These are phyloP conservation scores for Parauchenoglanis ngamensis DNA, from an alignment of 2,797 vertebrate genomes.

Conservation along the genomic window DNA sequence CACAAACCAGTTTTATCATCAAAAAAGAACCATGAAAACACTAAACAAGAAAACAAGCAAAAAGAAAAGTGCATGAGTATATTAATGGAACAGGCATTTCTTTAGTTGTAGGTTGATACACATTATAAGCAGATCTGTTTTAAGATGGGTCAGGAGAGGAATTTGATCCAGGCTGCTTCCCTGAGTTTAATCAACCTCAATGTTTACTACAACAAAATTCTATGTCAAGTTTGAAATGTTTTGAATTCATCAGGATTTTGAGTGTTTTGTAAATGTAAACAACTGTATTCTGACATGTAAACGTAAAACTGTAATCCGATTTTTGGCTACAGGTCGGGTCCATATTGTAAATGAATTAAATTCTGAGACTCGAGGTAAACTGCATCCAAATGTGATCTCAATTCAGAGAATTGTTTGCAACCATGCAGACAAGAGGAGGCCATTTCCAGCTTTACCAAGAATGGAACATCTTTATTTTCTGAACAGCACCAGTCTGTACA, in stretches of 20 bases:
- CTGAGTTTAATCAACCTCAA: constrained; percentile 69
- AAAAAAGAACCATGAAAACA: constrained; percentile 70
- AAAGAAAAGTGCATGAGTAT: constrained; percentile 74
- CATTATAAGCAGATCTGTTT: constrained; percentile 54
- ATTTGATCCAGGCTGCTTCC: constrained; percentile 84
- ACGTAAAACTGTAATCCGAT: neutral
- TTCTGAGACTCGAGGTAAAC: neutral
- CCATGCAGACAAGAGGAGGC: neutral
- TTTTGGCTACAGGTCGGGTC: constrained; percentile 17
- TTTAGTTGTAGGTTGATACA: constrained; percentile 63
- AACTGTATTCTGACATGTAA: constrained; percentile 23
- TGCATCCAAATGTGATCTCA: neutral
- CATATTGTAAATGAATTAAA: constrained; percentile 6
- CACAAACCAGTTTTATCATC: constrained; percentile 70
- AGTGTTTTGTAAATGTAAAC: constrained; percentile 16
- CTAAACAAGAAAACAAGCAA: constrained; percentile 72
- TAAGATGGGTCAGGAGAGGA: constrained; percentile 64
- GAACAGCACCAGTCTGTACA: constrained; percentile 25
- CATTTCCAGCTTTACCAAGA: neutral
- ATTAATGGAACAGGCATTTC: constrained; percentile 61
- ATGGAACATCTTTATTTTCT: neutral
- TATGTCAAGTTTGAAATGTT: neutral
- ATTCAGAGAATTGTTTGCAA: neutral
- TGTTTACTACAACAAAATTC: constrained; percentile 26
- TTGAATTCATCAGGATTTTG: neutral